Conservation (phyloP, 2,888 invertebrate species). For the Agelastica alni region DNA sequence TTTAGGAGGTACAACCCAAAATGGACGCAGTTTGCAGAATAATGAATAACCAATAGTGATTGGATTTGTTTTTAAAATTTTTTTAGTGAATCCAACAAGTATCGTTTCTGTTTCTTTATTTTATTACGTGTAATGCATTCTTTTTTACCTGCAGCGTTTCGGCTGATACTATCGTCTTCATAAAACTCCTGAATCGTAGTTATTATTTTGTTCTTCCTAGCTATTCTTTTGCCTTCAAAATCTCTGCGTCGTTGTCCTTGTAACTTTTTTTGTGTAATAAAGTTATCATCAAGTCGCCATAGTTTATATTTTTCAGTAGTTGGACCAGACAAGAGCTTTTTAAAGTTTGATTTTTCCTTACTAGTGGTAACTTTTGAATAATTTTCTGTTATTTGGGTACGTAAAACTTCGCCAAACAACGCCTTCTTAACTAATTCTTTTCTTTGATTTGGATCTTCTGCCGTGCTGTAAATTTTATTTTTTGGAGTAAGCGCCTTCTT, state of each 20-base stretch:
- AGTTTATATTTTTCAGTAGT: not conserved
- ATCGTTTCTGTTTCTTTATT: not conserved
- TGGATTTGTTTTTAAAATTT: not conserved
- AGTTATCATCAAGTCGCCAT: not conserved
- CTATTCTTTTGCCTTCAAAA: too few relatives aligned
- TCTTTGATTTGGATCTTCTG: conserved; percentile 2
- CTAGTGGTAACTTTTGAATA: not conserved
- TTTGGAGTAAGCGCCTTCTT: too few relatives aligned
- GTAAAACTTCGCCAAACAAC: not conserved
- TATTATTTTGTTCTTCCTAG: too few relatives aligned
- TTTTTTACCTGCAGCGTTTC: not conserved
- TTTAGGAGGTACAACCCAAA: conserved; percentile 36
- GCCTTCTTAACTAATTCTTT: conserved; percentile 2
- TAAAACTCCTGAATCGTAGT: not conserved
- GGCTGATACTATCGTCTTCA: not conserved
- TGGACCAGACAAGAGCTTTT: not conserved
- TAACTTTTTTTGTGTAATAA: too few relatives aligned
- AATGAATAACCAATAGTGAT: conserved; percentile 21
- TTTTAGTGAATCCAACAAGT: not conserved
- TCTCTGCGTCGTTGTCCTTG: too few relatives aligned
- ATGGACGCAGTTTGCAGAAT: conserved; percentile 34
- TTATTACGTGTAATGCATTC: not conserved
- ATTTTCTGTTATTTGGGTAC: not conserved
- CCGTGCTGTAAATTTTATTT: not conserved
- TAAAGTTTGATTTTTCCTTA: not conserved